Percentiles rank a stretch among this genome's conserved stretches.
Evolutionary conservation across 2,888 invertebrate species (phyloP).

Genomic region (Oxycera nigricornis): DNA sequence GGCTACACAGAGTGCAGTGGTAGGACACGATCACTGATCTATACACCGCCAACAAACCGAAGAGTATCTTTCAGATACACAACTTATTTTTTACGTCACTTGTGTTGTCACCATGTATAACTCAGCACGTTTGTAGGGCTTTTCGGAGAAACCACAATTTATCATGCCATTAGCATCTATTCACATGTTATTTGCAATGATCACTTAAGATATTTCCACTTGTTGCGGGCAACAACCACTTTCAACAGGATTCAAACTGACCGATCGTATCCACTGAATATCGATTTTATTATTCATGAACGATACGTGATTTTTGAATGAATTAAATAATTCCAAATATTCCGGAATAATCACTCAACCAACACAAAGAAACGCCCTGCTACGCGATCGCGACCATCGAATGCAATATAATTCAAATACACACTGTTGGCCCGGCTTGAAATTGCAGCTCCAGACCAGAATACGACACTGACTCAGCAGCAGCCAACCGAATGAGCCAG

Average conservation of each 20-base stretch:
- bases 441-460: neutral
- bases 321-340: neutral
- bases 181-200: neutral
- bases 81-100: neutral
- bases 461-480: neutral
- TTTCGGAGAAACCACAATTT: neutral
- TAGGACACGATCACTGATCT: neutral
- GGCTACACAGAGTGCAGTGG: neutral
- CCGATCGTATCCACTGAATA: neutral
- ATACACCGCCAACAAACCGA: neutral
- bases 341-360: neutral
- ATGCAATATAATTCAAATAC: neutral
- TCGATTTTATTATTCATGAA: neutral
- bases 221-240: neutral
- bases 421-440: neutral
- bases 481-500: neutral
- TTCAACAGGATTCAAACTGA: neutral
- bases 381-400: constrained; percentile 1
- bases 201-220: neutral
- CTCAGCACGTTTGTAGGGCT: neutral
- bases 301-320: neutral
- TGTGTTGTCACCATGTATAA: neutral
- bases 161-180: neutral
- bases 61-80: neutral
- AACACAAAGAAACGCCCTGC: constrained; percentile 1